Conservation (phyloP, 2,797 vertebrate species). For the Parotocinclus haroldoi region DNA sequence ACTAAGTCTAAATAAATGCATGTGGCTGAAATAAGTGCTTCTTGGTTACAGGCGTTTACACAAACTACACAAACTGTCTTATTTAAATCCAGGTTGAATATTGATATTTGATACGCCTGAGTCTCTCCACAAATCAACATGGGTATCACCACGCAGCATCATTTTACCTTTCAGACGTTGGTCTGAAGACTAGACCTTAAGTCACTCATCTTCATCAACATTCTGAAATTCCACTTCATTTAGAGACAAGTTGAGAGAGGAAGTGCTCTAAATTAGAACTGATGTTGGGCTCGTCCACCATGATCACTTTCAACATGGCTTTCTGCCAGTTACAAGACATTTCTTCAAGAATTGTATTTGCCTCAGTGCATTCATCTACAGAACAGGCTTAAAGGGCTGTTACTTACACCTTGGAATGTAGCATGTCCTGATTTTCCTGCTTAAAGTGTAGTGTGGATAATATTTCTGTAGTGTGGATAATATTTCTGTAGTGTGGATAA, state of each 20-base stretch:
- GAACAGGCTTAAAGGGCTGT: background rate
- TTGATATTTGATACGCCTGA: no score
- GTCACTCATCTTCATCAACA: background rate
- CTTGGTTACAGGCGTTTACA: no score
- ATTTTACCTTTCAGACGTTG: no score
- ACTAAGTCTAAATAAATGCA: no score
- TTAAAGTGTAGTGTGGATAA: background rate
- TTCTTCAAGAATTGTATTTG: background rate
- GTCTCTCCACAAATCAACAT: no score
- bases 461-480: background rate
- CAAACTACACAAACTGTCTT: no score
- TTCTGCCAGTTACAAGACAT: background rate
- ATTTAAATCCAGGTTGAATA: no score
- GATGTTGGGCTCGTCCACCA: background rate
- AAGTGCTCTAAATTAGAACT: background rate
- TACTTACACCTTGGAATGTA: constrained; percentile 13
- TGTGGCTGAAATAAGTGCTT: no score
- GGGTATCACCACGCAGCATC: no score
- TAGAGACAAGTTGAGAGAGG: constrained; percentile 14
- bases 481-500: background rate
- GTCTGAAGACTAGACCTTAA: no score
- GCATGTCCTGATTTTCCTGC: constrained; percentile 28
- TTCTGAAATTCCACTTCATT: background rate
- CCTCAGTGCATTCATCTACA: background rate
- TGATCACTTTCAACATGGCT: background rate